Evolutionary conservation across 2,888 invertebrate species (phyloP), one percentile per base, ranked within the genome.

Genomic region (Cyrtodaria siliqua): DNA sequence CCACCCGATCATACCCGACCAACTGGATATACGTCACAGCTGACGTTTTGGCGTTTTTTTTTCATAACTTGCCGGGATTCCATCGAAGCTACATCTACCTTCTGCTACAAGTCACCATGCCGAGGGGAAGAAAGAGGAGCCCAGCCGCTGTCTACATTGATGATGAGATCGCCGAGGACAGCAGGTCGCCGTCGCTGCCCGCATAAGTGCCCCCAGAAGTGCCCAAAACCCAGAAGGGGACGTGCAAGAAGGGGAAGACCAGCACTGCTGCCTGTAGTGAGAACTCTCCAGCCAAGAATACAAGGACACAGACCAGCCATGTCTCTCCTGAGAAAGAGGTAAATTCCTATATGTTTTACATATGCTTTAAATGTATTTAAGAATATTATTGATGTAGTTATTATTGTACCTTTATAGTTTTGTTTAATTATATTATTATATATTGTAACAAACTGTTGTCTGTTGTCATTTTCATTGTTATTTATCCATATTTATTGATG

Each of bases 401-500:
- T 44, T 44, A 44, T 44, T 44, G 44, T 20, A 44, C 20, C 16
- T 18, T 18, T 44, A 44, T 44, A 33, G 12, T 33, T 33, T 33
- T 33, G 33, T 33, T 6, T 44, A 18, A 20, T 9, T 44, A 20
- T 44, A 18, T 44, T 16, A 18, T 44, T 44, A 16, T 18, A 16
- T 4, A 18, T 44, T n/a, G n/a, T n/a, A n/a, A n/a, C n/a, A n/a
- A n/a, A n/a, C n/a, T n/a, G n/a, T n/a, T 24, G 50, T 33, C 33
- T 33, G 33, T 33, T 33, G 27, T 55, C 27, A 29, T 27, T n/a
- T 27, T 6, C 27, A 55, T 26, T 55, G 26, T 55, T 55, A 55
- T 55, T 55, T 14, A n/a, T 27, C 16, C 27, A 29, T n/a, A 26
- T 55, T 26, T n/a, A n/a, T 55, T 26, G 26, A 27, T 29, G 12